Conservation (phyloP, 2,797 vertebrate genomes). For the Gymnothorax javanicus region DNA sequence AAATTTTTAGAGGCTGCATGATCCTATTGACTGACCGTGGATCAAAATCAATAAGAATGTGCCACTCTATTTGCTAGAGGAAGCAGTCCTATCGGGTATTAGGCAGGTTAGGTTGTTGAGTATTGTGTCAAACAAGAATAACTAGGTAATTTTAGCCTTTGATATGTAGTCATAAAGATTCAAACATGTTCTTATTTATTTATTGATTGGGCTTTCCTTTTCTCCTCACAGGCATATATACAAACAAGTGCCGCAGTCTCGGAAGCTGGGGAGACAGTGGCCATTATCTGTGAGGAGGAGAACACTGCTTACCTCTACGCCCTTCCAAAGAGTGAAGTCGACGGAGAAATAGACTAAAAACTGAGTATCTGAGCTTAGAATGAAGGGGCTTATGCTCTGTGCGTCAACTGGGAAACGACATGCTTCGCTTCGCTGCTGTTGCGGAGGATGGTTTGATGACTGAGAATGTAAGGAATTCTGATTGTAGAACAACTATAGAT, state of each 20-base stretch:
- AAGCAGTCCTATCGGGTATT: too few relatives aligned
- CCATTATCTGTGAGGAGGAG: conserved; percentile 73
- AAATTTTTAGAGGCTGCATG: too few relatives aligned
- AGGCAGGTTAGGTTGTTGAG: too few relatives aligned
- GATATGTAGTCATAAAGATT: not conserved
- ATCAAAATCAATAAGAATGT: too few relatives aligned
- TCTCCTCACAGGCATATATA: conserved; percentile 59
- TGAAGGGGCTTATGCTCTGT: not conserved
- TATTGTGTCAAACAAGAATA: not conserved
- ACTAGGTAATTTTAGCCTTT: not conserved
- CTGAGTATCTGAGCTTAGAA: not conserved
- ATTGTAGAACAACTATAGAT: not conserved
- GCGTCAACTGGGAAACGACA: not conserved
- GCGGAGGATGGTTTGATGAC: not conserved
- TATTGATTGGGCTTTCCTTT: not conserved
- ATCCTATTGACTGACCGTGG: too few relatives aligned
- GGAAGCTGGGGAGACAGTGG: conserved; percentile 63
- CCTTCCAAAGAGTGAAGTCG: conserved; percentile 44
- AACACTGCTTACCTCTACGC: conserved; percentile 63
- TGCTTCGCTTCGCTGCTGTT: conserved; percentile 12
- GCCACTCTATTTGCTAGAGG: too few relatives aligned
- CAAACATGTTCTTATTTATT: not conserved
- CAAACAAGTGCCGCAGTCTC: conserved; percentile 55
- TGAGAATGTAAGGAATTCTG: not conserved
- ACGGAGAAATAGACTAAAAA: conserved; percentile 21